Conservation (phyloP, 2,888 invertebrate genomes). For the Spialia ferax region DNA sequence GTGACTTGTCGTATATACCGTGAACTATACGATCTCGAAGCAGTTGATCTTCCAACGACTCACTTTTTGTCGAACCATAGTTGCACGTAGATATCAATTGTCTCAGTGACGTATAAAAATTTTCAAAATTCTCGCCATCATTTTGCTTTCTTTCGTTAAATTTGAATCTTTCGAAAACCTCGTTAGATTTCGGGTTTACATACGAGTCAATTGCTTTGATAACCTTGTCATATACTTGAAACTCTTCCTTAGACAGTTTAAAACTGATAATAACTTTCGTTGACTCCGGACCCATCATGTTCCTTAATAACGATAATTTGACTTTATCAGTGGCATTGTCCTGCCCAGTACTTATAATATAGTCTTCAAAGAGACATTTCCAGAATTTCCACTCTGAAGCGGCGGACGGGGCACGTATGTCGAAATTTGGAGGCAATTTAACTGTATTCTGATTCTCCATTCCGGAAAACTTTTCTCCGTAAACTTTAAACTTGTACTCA, state of each 20-base stretch:
- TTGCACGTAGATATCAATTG: not conserved
- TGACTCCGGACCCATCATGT: not conserved
- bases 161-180: slow-evolving; percentile 1
- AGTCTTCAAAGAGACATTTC: not conserved
- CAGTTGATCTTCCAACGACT: not conserved
- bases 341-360: not conserved
- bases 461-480: not conserved
- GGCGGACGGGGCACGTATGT: not conserved
- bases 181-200: not conserved
- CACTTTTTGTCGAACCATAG: not conserved
- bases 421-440: not conserved
- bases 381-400: not conserved
- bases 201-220: not conserved
- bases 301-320: not conserved
- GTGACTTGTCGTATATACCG: not conserved
- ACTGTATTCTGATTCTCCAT: not conserved
- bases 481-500: not conserved
- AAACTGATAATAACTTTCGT: slow-evolving; percentile 4
- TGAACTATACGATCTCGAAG: not conserved
- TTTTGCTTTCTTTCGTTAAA: not conserved
- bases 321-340: not conserved
- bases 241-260: not conserved
- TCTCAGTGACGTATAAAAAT: slow-evolving; percentile 2
- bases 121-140: not conserved
- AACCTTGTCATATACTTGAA: not conserved